Base-by-base conservation (phyloP, 2,797 vertebrate genomes). In the Scolopax bukidnonensis region DNA sequence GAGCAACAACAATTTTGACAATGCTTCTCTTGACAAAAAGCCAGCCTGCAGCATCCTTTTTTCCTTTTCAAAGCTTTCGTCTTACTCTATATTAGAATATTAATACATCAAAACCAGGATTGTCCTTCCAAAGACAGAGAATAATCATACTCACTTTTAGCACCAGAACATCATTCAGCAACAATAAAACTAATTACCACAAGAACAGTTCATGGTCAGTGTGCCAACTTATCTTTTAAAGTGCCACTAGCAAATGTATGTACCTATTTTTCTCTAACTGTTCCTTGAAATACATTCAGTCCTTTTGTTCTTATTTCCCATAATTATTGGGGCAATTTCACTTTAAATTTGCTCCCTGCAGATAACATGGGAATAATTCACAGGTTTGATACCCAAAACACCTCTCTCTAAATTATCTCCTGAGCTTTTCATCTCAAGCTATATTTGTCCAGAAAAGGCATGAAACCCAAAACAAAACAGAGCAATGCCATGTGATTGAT, bases 161-260 rank as follows among this genome's bases (percentile, higher is more conserved):
- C 20, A 67, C 11, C 24, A 86, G 41, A 88, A 82, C 20, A 50
- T 67, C 30, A 61, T 61, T 80, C 59, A 74, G 65, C 56, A 87
- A 56, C 71, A 86, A 63, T 59, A 82, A 87, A 90, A 68, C 20
- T 84, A 87, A 73, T 79, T 61, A 84, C 36, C 16, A 38, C 6
- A 73, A 70, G 21, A 96, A 67, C 27, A 71, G 30, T 61, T 90
- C 60, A 53, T 0, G 2, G 11, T 47, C 59, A 54, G 8, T 30
- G 19, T 81, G 41, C n/a, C 51, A 90, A 45, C 9, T 78, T 81
- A 50, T 24, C 40, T 91, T 96, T 78, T 56, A 41, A 86, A 81
- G 25, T 73, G 16, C 17, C 24, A 13, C 15, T 65, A 78, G 27
- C 12, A 78, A 77, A 78, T 11, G 12, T 59, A 85, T 13, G 17